Conservation (phyloP, 2,888 invertebrate genomes). For the Aradus depressus region DNA sequence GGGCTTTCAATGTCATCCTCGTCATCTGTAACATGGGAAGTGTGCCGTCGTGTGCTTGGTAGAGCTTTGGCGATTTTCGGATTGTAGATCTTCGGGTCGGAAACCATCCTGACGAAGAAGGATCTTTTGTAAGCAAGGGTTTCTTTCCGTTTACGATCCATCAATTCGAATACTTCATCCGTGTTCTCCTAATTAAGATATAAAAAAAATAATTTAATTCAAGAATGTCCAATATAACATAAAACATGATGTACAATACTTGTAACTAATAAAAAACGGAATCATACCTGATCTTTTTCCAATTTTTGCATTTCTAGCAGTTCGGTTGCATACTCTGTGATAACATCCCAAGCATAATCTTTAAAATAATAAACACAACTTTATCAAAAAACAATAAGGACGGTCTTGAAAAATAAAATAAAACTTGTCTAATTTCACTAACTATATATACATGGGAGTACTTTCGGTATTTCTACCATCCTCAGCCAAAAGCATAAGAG, state of each 20-base stretch:
- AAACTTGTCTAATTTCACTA: too few relatives aligned
- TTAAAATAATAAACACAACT: constrained; percentile 30
- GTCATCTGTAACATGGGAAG: constrained; percentile 39
- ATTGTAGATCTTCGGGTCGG: constrained; percentile 93
- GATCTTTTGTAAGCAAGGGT: constrained; percentile 83
- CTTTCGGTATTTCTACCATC: too few relatives aligned
- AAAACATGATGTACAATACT: too few relatives aligned
- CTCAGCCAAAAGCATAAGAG: too few relatives aligned
- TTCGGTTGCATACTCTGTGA: constrained; percentile 68
- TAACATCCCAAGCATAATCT: constrained; percentile 78
- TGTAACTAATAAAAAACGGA: constrained; percentile 18
- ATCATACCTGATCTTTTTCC: constrained; percentile 40
- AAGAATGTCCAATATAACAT: too few relatives aligned
- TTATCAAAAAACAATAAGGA: constrained; percentile 16
- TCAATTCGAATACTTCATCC: constrained; percentile 63
- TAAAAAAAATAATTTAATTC: too few relatives aligned
- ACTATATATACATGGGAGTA: too few relatives aligned
- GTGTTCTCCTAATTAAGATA: constrained; percentile 47
- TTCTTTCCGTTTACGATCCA: constrained; percentile 62
- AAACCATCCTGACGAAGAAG: constrained; percentile 95
- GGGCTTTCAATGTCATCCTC: constrained; percentile 34
- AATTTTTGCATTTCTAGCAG: constrained; percentile 58
- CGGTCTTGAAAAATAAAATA: background rate
- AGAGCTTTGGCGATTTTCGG: constrained; percentile 73
- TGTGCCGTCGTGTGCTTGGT: constrained; percentile 47